Base-by-base conservation (phyloP, 2,888 invertebrate genomes). In the Sclerodermus sp. region DNA sequence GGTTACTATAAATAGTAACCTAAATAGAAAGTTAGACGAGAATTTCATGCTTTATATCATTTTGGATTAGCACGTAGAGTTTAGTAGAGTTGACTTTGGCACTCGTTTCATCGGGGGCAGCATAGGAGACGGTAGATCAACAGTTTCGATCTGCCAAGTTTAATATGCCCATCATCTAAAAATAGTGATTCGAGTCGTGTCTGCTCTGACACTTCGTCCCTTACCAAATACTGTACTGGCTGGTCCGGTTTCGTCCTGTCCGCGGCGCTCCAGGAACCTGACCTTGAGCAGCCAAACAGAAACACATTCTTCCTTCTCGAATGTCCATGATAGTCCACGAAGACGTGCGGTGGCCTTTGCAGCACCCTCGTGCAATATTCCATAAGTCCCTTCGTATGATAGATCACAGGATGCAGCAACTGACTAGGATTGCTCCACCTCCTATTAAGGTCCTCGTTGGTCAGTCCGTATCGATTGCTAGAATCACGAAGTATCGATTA, bases 261-360 rank as follows among this genome's bases (percentile, higher is more conserved):
- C 67, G 78, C 81, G 64, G 82, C 82, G 76, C 83, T 84, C 88
- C 88, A 88, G 64, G 87, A 87, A 73, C 85, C 84, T 41, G 83
- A 83, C 62, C 82, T 81, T 44, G 86, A 89, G 79, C 92, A 93
- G 14, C 92, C 92, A 76, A 90, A 92, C 68, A 92, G 83, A 80
- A 93, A 93, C 58, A 91, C 89, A 73, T 91, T 91, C 81, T 91
- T 90, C 77, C 88, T 85, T 48, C 91, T 82, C 55, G 92, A 93
- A 79, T 93, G 93, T 0, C 90, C 91, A 76, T 90, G 90, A 70
- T 87, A 87, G 78, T 91, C 90, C 74, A 89, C 87, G 79, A 86
- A 89, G 41, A 87, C 83, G 61, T 83, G 78, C 16, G 85, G 85
- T 9, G 83, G 81, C 51, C 82, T 82, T 68, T 82, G 82, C 79